A percentile compares a stretch with the other conserved stretches of the same genome.
phyloP scores from a whole-genome alignment of 2,888 invertebrate species.

The Metalampra italica region DNA sequence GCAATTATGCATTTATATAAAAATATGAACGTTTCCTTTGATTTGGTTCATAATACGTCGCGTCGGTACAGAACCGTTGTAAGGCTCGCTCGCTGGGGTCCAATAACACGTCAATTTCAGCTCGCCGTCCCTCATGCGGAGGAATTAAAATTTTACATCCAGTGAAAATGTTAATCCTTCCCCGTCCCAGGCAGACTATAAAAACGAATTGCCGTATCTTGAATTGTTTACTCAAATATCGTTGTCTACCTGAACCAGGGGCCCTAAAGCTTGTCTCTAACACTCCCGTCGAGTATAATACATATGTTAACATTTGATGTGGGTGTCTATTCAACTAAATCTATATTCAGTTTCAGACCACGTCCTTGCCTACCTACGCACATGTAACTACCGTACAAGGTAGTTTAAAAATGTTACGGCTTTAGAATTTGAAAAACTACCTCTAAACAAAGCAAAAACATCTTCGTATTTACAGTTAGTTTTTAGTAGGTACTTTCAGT shows the following conservation, averaged over 20 bases:
- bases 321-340: too few species aligned
- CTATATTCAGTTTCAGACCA: too few species aligned
- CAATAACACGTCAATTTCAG: constrained; percentile 66
- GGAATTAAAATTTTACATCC: constrained; percentile 71
- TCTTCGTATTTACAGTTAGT: too few species aligned
- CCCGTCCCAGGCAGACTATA: constrained; percentile 59
- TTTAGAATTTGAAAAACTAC: too few species aligned
- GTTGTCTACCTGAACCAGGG: constrained; percentile 1
- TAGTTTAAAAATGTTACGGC: too few species aligned
- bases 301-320: too few species aligned
- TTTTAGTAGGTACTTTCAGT: too few species aligned
- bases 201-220: constrained; percentile 67
- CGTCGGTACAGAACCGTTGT: background rate
- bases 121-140: constrained; percentile 51
- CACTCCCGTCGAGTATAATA: background rate
- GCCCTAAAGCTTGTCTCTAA: background rate
- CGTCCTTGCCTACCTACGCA: too few species aligned
- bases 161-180: constrained; percentile 69
- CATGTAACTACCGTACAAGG: too few species aligned
- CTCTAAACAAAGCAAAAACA: too few species aligned
- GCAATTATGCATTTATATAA: too few species aligned
- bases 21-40: constrained; percentile 5
- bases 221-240: constrained; percentile 48
- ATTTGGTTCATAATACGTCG: constrained; percentile 6
- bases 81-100: constrained; percentile 42